Conservation (phyloP, 2,113 vertebrate species). For the Macrotus californicus region DNA sequence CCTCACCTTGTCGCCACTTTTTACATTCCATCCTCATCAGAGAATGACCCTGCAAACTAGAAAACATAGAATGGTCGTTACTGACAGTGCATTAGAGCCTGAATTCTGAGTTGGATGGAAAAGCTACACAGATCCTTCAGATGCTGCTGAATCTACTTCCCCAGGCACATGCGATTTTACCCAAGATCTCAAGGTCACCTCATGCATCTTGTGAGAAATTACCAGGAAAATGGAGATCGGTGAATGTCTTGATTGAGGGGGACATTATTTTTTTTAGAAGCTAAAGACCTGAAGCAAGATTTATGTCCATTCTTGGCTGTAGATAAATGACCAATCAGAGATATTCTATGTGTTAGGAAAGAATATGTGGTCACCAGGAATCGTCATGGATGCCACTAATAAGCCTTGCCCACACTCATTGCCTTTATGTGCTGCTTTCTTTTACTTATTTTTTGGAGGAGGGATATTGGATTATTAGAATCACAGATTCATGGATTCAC, state of each 20-base stretch:
- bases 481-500: background rate
- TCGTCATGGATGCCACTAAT: background rate
- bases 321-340: background rate
- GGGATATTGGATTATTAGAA: background rate
- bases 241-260: background rate
- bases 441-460: background rate
- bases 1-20: fast-evolving
- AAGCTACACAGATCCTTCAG: background rate
- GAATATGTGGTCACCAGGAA: background rate
- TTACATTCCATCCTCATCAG: background rate
- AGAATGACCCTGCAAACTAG: background rate
- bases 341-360: background rate
- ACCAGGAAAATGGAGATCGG: background rate
- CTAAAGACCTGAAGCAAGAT: background rate
- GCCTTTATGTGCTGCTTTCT: background rate
- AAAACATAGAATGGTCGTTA: background rate
- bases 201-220: background rate
- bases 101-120: background rate
- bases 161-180: background rate
- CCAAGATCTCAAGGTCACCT: background rate
- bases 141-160: background rate
- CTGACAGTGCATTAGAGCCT: background rate
- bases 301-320: background rate
- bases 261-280: background rate
- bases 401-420: background rate